These are phyloP conservation scores for Ornithoptera alexandrae DNA, from an alignment of 2,888 invertebrate genomes.

Conservation along the genomic window DNA sequence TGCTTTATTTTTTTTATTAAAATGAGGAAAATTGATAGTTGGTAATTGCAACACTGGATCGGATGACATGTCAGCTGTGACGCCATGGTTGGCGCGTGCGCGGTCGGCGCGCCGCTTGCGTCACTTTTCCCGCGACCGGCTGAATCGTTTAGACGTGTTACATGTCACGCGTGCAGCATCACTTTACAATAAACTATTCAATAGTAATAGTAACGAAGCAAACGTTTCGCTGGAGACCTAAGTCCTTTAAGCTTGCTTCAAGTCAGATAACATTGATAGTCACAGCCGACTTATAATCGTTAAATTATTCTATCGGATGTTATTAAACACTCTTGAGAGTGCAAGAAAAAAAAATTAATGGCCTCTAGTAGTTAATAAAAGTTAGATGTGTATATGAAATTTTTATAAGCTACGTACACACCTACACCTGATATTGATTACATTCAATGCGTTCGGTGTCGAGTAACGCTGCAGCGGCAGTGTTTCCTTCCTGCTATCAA, in stretches of 20 bases:
- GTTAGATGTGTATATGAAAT: too few species aligned
- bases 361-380: too few species aligned
- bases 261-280: too few species aligned
- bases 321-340: too few species aligned
- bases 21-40: not conserved
- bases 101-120: constrained; percentile 8
- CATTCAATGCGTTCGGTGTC: not conserved
- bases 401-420: too few species aligned
- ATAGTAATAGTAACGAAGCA: too few species aligned
- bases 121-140: not conserved
- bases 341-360: too few species aligned
- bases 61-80: constrained; percentile 5
- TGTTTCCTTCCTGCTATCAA: constrained; percentile 24
- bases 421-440: constrained; percentile 3
- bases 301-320: too few species aligned
- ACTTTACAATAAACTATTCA: too few species aligned
- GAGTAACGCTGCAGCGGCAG: not conserved
- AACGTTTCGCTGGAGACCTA: too few species aligned
- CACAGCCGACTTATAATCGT: too few species aligned
- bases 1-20: not conserved
- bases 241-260: too few species aligned
- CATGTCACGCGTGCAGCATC: constrained; percentile 1
- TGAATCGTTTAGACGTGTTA: constrained; percentile 13
- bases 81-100: constrained; percentile 8
- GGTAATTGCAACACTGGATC: not conserved